Percentiles rank a stretch among this genome's conserved stretches.
Evolutionary conservation across 64 coral and sea anemone genomes (phyloP).

Genomic region (Catalaphyllia jardinei): DNA sequence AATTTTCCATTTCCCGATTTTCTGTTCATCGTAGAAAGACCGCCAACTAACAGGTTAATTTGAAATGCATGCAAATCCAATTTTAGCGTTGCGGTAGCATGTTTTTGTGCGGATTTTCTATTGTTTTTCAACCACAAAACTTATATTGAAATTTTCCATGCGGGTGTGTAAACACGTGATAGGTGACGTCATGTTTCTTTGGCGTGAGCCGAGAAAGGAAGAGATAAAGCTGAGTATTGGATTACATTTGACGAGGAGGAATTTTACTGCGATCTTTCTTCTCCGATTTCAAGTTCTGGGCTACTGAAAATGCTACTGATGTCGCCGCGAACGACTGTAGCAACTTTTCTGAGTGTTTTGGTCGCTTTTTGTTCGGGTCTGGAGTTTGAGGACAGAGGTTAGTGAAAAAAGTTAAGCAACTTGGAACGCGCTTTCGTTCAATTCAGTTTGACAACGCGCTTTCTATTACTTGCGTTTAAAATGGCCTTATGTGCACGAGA

Average conservation of each 20-base stretch:
- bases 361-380: constrained; percentile 5
- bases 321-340: constrained; percentile 6
- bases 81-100: neutral
- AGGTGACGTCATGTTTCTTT: constrained; percentile 54
- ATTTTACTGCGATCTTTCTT: constrained; percentile 1
- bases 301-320: neutral
- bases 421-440: neutral
- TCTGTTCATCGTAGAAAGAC: neutral
- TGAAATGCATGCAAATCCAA: constrained; percentile 17
- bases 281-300: constrained; percentile 28
- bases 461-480: neutral
- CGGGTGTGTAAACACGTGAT: constrained; percentile 44
- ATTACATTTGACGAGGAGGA: neutral
- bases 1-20: neutral
- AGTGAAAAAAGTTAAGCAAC: neutral
- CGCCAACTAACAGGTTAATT: neutral
- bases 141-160: neutral
- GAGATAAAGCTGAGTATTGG: constrained; percentile 8
- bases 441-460: neutral
- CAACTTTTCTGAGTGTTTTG: neutral
- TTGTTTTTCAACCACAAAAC: constrained; percentile 9
- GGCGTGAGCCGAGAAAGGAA: constrained; percentile 10
- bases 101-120: neutral
- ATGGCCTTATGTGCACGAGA: neutral
- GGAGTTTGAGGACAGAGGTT: constrained; percentile 10